Evolutionary conservation across 2,888 invertebrate genomes (phyloP).

Genomic region (Lagria hirta): DNA sequence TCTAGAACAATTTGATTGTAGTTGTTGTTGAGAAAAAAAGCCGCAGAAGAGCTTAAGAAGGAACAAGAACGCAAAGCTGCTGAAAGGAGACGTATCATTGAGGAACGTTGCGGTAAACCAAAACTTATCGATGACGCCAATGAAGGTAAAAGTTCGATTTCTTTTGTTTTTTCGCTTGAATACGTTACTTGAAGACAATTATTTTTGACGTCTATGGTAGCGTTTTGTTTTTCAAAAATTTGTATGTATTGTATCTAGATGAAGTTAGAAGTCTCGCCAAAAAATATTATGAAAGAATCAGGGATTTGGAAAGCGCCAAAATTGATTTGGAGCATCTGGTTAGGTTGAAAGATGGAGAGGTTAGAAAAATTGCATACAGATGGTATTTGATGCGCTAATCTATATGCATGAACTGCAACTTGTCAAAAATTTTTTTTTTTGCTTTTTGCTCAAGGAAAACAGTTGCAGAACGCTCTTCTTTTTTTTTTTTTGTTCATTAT

Average conservation of each 20-base stretch:
- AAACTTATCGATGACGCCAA: constrained; percentile 89
- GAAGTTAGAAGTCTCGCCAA: constrained; percentile 73
- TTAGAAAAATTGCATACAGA: constrained; percentile 58
- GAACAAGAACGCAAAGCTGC: constrained; percentile 99
- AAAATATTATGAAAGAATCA: constrained; percentile 87
- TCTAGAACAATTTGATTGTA: constrained; percentile 49
- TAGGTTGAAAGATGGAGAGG: constrained; percentile 98
- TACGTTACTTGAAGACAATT: constrained; percentile 11
- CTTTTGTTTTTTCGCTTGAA: constrained; percentile 2
- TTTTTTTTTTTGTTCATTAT: constrained; percentile 8
- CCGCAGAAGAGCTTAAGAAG: constrained; percentile 99
- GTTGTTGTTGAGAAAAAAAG: constrained; percentile 99
- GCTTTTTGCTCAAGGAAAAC: constrained; percentile 22
- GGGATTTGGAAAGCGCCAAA: constrained; percentile 88
- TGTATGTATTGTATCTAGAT: constrained; percentile 58
- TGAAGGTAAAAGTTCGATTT: constrained; percentile 71
- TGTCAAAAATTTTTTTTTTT: constrained; percentile 18
- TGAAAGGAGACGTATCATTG: constrained; percentile 95
- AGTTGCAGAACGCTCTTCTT: constrained; percentile 19
- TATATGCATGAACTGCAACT: constrained; percentile 26
- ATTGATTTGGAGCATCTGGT: constrained; percentile 98
- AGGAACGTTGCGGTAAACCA: constrained; percentile 90
- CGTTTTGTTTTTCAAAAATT: constrained; percentile 14
- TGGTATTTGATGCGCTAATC: constrained; percentile 18
- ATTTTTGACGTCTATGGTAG: constrained; percentile 13